Evolutionary conservation across 1,140 invertebrate genomes (phyloP).

Genomic region (Drosophila willistoni): DNA sequence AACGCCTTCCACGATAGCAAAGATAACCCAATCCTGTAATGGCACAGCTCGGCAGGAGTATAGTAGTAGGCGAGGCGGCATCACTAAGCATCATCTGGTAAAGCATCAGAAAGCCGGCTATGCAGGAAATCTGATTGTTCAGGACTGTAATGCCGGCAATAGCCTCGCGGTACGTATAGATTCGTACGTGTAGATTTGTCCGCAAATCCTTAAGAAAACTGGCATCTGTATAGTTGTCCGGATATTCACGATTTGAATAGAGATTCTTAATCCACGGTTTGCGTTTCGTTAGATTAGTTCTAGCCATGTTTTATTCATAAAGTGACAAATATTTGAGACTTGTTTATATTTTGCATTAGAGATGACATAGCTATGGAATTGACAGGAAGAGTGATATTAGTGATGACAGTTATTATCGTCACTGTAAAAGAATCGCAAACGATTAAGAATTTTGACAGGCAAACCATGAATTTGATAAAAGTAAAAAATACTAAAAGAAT

Average conservation of each 20-base stretch:
- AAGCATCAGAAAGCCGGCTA: conserved; percentile 89
- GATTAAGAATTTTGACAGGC: too few relatives aligned
- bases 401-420: background rate
- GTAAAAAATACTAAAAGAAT: too few relatives aligned
- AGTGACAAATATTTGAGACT: background rate
- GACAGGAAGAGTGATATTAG: background rate
- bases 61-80: conserved; percentile 85
- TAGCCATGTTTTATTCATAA: conserved; percentile 50
- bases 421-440: background rate
- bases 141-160: conserved; percentile 89
- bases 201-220: conserved; percentile 93
- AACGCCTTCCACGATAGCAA: conserved; percentile 65
- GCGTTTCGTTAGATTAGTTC: conserved; percentile 43
- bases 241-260: conserved; percentile 93
- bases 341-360: conserved; percentile 40
- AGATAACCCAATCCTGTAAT: conserved; percentile 85
- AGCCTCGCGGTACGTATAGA: conserved; percentile 88
- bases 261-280: conserved; percentile 93
- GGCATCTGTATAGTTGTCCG: conserved; percentile 95
- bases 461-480: too few relatives aligned
- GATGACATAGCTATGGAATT: background rate
- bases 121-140: conserved; percentile 89
- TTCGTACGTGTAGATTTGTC: conserved; percentile 91
- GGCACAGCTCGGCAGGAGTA: conserved; percentile 85
- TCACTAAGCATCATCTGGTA: conserved; percentile 90